A percentile compares a stretch with the other conserved stretches of the same genome.
Conservation (phyloP, 2,113 vertebrate species). For the Myocastor coypus region DNA sequence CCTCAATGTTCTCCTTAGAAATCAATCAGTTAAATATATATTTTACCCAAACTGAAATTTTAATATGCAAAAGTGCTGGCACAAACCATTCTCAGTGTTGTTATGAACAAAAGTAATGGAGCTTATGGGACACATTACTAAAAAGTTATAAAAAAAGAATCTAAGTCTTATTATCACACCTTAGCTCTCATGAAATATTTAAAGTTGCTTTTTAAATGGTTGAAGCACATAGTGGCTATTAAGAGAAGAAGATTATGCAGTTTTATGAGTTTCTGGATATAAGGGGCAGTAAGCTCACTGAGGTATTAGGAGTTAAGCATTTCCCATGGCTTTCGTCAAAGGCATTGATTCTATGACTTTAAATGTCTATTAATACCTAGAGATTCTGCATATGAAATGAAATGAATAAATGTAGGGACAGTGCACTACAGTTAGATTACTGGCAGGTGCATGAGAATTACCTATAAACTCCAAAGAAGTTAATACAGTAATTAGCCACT, state of each 20-base stretch:
- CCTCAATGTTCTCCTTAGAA: not conserved
- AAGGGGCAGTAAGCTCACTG: not conserved
- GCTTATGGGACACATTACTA: not conserved
- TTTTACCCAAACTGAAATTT: not conserved
- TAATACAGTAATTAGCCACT: not conserved
- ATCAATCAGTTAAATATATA: not conserved
- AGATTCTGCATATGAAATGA: slow-evolving; percentile 6
- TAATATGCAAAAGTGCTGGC: not conserved
- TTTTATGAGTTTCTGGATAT: not conserved
- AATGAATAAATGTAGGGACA: not conserved
- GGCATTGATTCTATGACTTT: not conserved
- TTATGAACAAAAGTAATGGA: not conserved
- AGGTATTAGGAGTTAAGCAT: not conserved
- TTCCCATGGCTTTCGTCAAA: slow-evolving; percentile 29
- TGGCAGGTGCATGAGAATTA: not conserved
- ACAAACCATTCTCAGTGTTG: not conserved
- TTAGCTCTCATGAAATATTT: not conserved
- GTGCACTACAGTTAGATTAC: not conserved
- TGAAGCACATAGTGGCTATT: not conserved
- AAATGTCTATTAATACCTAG: slow-evolving; percentile 57
- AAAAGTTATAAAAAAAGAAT: slow-evolving; percentile 39
- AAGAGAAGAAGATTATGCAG: not conserved
- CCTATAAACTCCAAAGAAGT: not conserved
- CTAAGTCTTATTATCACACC: not conserved
- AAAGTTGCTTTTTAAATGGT: slow-evolving; percentile 34